Evolutionary conservation across 2,888 invertebrate species (phyloP), one percentile per base, ranked within the genome.

Genomic region (Dinocampus coccinellae): DNA sequence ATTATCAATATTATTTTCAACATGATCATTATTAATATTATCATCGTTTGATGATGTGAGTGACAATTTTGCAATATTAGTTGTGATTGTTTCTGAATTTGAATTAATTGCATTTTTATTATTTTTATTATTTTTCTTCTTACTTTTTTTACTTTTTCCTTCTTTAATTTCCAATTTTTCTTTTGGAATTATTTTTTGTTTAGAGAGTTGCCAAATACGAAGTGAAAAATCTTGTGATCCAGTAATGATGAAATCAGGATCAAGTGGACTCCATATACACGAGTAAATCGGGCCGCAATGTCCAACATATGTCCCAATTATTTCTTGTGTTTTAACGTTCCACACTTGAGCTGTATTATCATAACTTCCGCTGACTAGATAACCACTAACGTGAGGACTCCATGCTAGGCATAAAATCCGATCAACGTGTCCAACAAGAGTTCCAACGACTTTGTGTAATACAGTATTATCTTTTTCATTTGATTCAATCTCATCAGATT

Each of bases 281-380:
- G 90, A 88, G 64, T 93, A 86, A 39, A 92, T 83, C 36, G 90
- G 86, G 64, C 88, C 89, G 62, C 81, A 77, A 82, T 93, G 92
- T 3, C 90, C 91, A 11, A 85, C 84, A 87, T 90, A 94, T 67
- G 93, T 90, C 0, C 91, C 90, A 65, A 92, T 77, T 78, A 92
- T 75, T 60, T 88, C 87, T 78, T 90, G 89, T 4, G 87, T 88
- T 60, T 88, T 84, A 11, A 92, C 90, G 85, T 92, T 90, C 92
- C 92, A 93, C 16, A 93, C 89, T 88, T 93, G 90, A 26, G 92
- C 92, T 34, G 92, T 91, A 26, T 89, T 88, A 84, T 95, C 95
- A 73, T 92, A 92, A 1, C 93, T 92, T 0, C 92, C 91, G 2
- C 94, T 92, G 6, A 92, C 89, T 57, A 96, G 87, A 60, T 89